phyloP scores from a whole-genome alignment of 1,140 invertebrate genomes.

The Magallana angulata region DNA sequence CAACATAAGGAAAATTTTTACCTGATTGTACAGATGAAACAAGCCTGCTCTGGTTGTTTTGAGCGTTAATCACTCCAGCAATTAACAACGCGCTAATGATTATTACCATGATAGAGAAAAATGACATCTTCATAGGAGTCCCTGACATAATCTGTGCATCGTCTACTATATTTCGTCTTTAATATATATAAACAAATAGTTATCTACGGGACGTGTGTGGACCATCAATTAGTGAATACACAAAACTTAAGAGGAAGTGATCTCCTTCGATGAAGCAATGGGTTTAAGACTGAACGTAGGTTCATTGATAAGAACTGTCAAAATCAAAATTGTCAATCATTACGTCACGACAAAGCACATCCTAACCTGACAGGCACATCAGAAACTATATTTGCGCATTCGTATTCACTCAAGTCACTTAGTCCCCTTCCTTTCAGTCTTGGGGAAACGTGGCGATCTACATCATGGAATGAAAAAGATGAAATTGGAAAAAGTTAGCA shows the following conservation, averaged over 20 bases:
- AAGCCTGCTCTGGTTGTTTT: not conserved
- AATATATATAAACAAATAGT: constrained; percentile 11
- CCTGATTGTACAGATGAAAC: not conserved
- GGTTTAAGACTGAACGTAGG: not conserved
- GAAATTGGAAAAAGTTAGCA: too few species aligned
- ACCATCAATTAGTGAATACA: not conserved
- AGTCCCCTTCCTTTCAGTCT: too few species aligned
- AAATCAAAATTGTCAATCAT: too few species aligned
- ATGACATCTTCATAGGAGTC: not conserved
- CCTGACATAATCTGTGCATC: not conserved
- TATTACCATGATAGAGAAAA: not conserved
- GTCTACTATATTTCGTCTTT: not conserved
- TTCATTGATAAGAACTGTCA: too few species aligned
- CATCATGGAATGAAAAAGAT: too few species aligned
- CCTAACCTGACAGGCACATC: too few species aligned
- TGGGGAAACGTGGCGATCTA: too few species aligned
- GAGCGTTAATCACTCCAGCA: not conserved
- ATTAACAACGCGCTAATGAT: not conserved
- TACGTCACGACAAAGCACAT: too few species aligned
- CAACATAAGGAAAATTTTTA: not conserved
- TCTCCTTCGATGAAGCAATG: not conserved
- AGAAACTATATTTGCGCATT: too few species aligned
- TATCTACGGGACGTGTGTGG: not conserved
- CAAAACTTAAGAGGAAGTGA: not conserved
- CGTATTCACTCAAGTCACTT: too few species aligned